Evolutionary conservation across 92 coral and sea anemone genomes (phyloP).

Genomic region (Epizoanthus illoricatus): DNA sequence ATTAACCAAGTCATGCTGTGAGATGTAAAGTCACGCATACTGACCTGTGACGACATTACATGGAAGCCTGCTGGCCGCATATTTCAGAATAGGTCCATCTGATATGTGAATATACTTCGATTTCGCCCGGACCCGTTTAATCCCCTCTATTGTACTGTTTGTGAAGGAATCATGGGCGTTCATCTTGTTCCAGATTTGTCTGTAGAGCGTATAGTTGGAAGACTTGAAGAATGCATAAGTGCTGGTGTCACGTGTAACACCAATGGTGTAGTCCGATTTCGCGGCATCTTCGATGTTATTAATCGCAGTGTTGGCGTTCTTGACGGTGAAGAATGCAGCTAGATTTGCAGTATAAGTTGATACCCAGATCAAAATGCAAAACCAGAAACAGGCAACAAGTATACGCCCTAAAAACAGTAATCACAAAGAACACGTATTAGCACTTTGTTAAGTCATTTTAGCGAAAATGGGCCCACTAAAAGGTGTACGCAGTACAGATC

Average conservation of each 20-base stretch:
- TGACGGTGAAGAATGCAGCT: conserved; percentile 72
- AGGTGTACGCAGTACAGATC: background rate
- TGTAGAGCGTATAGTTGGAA: conserved; percentile 21
- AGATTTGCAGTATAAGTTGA: conserved; percentile 74
- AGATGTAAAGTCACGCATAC: background rate
- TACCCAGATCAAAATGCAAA: conserved; percentile 78
- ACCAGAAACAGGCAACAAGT: conserved; percentile 63
- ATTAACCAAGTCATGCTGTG: background rate
- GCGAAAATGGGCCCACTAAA: background rate
- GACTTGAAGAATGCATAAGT: conserved; percentile 41
- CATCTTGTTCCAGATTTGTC: conserved; percentile 50
- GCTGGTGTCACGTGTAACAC: conserved; percentile 40
- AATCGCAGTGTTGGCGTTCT: conserved; percentile 37
- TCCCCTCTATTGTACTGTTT: conserved; percentile 28
- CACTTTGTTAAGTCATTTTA: background rate
- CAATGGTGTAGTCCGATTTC: conserved; percentile 32
- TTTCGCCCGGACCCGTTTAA: conserved; percentile 48
- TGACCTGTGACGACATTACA: conserved; percentile 57
- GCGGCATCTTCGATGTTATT: conserved; percentile 54
- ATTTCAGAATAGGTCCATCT: conserved; percentile 50
- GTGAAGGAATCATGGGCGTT: conserved; percentile 30
- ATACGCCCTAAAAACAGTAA: conserved; percentile 56
- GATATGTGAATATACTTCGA: conserved; percentile 40
- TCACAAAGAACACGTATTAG: background rate
- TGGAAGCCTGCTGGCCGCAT: conserved; percentile 45